phyloP scores from a whole-genome alignment of 2,888 invertebrate species.

The Pheosia tremula region DNA sequence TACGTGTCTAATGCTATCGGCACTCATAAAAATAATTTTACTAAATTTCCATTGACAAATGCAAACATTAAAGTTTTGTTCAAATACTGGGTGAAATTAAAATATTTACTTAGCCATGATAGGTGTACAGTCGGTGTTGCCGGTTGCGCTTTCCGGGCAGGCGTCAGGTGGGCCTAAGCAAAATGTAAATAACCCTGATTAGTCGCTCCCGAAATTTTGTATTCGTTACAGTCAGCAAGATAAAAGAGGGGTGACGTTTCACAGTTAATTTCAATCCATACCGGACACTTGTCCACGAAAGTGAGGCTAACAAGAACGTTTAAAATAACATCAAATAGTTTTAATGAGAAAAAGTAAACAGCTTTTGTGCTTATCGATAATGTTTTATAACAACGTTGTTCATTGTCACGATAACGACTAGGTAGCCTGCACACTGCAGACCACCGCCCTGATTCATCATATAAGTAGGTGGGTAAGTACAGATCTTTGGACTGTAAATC shows the following conservation, averaged over 20 bases:
- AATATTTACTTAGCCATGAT: constrained; percentile 45
- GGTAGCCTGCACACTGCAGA: background rate
- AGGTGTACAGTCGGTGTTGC: constrained; percentile 35
- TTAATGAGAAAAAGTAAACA: constrained; percentile 27
- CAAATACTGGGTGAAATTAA: constrained; percentile 38
- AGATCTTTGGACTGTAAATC: too few relatives aligned
- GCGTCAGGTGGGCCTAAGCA: constrained; percentile 68
- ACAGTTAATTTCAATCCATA: constrained; percentile 45
- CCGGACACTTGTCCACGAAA: constrained; percentile 20
- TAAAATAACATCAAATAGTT: constrained; percentile 25
- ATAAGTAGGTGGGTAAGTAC: background rate
- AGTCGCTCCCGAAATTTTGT: constrained; percentile 63
- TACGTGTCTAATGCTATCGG: background rate
- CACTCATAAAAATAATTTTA: background rate
- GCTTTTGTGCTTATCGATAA: constrained; percentile 20
- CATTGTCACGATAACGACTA: background rate
- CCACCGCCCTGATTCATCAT: background rate
- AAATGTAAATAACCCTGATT: constrained; percentile 71
- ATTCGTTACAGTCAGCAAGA: constrained; percentile 63
- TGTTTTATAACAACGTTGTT: background rate
- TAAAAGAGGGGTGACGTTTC: constrained; percentile 54
- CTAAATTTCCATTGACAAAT: constrained; percentile 14
- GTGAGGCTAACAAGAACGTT: background rate
- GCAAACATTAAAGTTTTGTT: constrained; percentile 25
- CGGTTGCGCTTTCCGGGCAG: constrained; percentile 35